Evolutionary conservation across 2,113 vertebrate species (phyloP).

Genomic region (Triplophysa rosa): DNA sequence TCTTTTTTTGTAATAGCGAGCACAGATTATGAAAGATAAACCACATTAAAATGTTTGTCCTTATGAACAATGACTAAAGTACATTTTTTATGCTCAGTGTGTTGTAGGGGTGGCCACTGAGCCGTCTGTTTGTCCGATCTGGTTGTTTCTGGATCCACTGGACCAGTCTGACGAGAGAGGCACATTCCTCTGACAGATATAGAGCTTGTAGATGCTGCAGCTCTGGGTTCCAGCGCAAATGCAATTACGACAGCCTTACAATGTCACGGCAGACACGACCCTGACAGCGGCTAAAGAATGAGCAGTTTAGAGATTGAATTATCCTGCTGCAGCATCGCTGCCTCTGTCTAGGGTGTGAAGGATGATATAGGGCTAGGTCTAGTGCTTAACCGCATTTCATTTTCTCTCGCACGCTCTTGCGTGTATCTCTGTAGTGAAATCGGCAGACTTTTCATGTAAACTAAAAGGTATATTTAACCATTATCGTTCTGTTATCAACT

Average conservation of each 20-base stretch:
- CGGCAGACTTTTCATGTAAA: too few relatives aligned
- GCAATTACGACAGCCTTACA: slow-evolving; percentile 74
- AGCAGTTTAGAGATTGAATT: slow-evolving; percentile 70
- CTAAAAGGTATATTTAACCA: too few relatives aligned
- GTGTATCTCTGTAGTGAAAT: neutral
- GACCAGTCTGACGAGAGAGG: slow-evolving; percentile 34
- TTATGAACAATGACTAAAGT: neutral
- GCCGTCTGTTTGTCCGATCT: slow-evolving; percentile 20
- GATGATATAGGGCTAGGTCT: slow-evolving; percentile 34
- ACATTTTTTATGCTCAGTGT: slow-evolving; percentile 51
- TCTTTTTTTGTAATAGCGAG: too few relatives aligned
- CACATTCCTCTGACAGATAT: slow-evolving; percentile 37
- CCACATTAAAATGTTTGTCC: neutral
- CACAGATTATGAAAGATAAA: too few relatives aligned
- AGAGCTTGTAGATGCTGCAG: slow-evolving; percentile 57
- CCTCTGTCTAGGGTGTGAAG: slow-evolving; percentile 39
- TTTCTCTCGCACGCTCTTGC: slow-evolving; percentile 8
- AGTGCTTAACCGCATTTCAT: slow-evolving; percentile 6
- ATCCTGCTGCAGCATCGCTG: slow-evolving; percentile 64
- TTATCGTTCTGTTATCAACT: too few relatives aligned
- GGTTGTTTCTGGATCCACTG: slow-evolving; percentile 38
- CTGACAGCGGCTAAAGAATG: slow-evolving; percentile 70
- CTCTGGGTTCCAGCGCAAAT: slow-evolving; percentile 65
- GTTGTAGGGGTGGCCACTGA: neutral
- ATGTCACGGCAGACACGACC: slow-evolving; percentile 69